These are phyloP conservation scores for Clostera curtula DNA, from an alignment of 2,888 invertebrate species.

Conservation along the genomic window DNA sequence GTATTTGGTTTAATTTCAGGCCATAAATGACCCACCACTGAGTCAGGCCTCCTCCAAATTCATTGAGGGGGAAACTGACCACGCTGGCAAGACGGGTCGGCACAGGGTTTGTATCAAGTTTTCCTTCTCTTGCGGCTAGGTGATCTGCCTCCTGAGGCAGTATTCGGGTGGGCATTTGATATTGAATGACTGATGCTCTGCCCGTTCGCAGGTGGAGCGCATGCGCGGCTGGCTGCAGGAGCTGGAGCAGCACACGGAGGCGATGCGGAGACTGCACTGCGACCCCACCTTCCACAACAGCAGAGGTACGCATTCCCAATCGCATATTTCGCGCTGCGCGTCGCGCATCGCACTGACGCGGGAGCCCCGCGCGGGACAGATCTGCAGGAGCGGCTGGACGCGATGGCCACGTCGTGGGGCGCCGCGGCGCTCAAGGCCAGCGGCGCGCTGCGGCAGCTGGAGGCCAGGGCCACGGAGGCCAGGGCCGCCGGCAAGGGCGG, in stretches of 20 bases:
- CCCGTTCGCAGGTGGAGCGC: conserved; percentile 55
- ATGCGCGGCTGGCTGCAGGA: conserved; percentile 66
- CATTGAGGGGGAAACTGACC: too few species aligned
- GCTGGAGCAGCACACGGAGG: conserved; percentile 63
- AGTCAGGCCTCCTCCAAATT: too few species aligned
- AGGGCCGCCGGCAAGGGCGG: conserved; percentile 40
- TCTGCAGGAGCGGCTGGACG: conserved; percentile 77
- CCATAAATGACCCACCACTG: too few species aligned
- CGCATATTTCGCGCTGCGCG: background rate
- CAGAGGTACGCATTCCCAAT: conserved; percentile 34
- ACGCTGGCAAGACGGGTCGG: too few species aligned
- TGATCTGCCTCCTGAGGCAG: too few species aligned
- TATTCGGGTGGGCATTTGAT: too few species aligned
- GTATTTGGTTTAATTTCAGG: too few species aligned
- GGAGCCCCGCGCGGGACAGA: conserved; percentile 42
- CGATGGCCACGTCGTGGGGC: conserved; percentile 67
- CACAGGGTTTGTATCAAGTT: too few species aligned
- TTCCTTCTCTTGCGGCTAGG: too few species aligned
- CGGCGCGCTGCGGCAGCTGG: conserved; percentile 70
- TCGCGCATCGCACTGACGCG: background rate
- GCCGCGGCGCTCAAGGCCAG: conserved; percentile 67
- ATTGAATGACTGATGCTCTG: too few species aligned
- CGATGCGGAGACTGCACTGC: conserved; percentile 70
- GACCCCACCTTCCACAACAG: conserved; percentile 69
- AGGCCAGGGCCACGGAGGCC: conserved; percentile 30